A percentile compares a stretch with the other conserved stretches of the same genome.
Conservation (phyloP, 2,113 vertebrate species). For the Galbula dea region DNA sequence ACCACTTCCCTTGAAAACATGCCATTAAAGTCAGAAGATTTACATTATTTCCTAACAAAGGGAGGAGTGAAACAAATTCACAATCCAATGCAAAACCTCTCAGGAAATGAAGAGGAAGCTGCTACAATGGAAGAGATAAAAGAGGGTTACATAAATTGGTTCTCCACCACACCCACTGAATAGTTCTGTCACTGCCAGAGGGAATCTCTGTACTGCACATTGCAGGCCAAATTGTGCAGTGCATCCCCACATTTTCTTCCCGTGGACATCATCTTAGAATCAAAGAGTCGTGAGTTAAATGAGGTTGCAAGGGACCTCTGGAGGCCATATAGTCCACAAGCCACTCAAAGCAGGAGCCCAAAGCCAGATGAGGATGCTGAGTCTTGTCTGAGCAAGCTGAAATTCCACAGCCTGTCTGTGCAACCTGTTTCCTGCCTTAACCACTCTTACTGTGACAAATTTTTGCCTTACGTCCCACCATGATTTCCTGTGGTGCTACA, state of each 20-base stretch:
- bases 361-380: background rate
- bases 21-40: background rate
- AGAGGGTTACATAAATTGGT: constrained; percentile 25
- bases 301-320: background rate
- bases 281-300: background rate
- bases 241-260: constrained; percentile 1
- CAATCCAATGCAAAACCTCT: constrained; percentile 23
- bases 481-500: background rate
- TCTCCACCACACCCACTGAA: constrained; percentile 38
- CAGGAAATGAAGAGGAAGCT: constrained; percentile 42
- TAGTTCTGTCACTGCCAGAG: constrained; percentile 23
- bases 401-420: background rate
- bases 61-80: constrained; percentile 1
- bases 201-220: constrained; percentile 14
- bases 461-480: background rate
- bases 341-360: background rate
- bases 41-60: constrained; percentile 29
- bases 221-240: background rate
- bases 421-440: background rate
- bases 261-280: background rate
- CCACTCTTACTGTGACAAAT: background rate
- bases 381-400: background rate
- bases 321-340: background rate
- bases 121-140: constrained; percentile 52
- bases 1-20: too few relatives aligned